Percentiles rank a stretch among this genome's conserved stretches.
phyloP scores from a whole-genome alignment of 2,888 invertebrate species.

The Drosophila lutescens region DNA sequence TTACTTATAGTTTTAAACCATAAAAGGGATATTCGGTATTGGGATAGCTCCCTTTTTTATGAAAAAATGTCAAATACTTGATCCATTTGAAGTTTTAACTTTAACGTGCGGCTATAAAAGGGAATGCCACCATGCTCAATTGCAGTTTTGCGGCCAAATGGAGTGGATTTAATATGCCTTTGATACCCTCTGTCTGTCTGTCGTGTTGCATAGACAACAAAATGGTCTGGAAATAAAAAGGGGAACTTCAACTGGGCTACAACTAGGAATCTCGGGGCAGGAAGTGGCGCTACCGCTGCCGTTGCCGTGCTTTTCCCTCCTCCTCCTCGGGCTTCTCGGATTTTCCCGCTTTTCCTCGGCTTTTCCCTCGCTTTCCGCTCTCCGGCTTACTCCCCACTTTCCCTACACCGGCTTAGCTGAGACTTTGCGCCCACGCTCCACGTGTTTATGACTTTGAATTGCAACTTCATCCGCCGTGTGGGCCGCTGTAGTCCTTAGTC shows the following conservation, averaged over 20 bases:
- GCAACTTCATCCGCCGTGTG: slow-evolving; percentile 78
- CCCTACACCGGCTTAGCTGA: slow-evolving; percentile 72
- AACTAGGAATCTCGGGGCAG: slow-evolving; percentile 51
- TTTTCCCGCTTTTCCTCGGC: slow-evolving; percentile 15
- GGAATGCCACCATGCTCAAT: slow-evolving; percentile 4
- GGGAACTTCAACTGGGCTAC: background rate
- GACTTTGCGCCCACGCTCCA: slow-evolving; percentile 81
- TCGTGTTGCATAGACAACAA: slow-evolving; percentile 54
- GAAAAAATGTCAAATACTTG: background rate
- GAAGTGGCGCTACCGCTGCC: slow-evolving; percentile 59
- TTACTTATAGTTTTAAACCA: no score
- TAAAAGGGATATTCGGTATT: no score
- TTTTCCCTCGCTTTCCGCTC: background rate
- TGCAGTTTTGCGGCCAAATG: slow-evolving; percentile 26
- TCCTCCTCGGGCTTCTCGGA: background rate
- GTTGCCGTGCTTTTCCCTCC: slow-evolving; percentile 1
- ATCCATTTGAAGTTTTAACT: background rate
- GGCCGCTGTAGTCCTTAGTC: slow-evolving; percentile 42
- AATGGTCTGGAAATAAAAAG: slow-evolving; percentile 71
- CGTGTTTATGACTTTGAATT: slow-evolving; percentile 83
- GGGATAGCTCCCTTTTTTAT: background rate
- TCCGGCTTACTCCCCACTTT: slow-evolving; percentile 44
- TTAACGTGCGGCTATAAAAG: background rate
- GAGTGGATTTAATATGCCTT: slow-evolving; percentile 34
- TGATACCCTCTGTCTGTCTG: slow-evolving; percentile 44